Percentiles rank a stretch among this genome's conserved stretches.
Evolutionary conservation across 2,888 invertebrate species (phyloP).

Genomic region (Idaea dimidiata): DNA sequence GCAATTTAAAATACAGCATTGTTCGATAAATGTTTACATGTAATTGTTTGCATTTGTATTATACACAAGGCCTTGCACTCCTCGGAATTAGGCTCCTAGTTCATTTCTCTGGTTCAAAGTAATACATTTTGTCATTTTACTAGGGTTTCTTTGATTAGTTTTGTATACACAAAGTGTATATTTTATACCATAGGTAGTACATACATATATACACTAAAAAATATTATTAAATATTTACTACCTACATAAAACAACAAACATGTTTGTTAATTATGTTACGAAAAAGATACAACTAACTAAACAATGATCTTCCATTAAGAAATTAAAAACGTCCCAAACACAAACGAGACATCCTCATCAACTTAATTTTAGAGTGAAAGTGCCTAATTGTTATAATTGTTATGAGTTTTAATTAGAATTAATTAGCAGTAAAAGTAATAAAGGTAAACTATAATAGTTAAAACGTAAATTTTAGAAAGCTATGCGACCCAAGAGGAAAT

Average conservation of each 20-base stretch:
- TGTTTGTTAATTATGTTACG: not conserved
- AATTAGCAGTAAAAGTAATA: slow-evolving; percentile 1
- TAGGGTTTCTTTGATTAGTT: too few species aligned
- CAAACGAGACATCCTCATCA: not conserved
- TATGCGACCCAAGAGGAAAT: not conserved
- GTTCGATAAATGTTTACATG: slow-evolving; percentile 10
- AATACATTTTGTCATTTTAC: too few species aligned
- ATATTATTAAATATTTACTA: slow-evolving; percentile 1
- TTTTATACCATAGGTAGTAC: too few species aligned
- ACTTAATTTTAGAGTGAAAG: not conserved
- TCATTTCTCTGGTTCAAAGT: too few species aligned
- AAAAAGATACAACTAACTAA: not conserved
- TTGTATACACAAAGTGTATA: too few species aligned
- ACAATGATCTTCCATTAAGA: not conserved
- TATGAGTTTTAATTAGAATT: not conserved
- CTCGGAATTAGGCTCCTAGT: not conserved
- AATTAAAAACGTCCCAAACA: not conserved
- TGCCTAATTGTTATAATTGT: not conserved
- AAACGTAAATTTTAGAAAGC: not conserved
- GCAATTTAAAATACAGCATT: slow-evolving; percentile 17
- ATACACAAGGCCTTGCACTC: not conserved
- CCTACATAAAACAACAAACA: not conserved
- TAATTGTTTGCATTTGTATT: slow-evolving; percentile 11
- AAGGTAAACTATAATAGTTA: slow-evolving; percentile 1
- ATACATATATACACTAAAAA: too few species aligned